phyloP scores from a whole-genome alignment of 2,113 vertebrate genomes.

The Gymnogyps californianus region DNA sequence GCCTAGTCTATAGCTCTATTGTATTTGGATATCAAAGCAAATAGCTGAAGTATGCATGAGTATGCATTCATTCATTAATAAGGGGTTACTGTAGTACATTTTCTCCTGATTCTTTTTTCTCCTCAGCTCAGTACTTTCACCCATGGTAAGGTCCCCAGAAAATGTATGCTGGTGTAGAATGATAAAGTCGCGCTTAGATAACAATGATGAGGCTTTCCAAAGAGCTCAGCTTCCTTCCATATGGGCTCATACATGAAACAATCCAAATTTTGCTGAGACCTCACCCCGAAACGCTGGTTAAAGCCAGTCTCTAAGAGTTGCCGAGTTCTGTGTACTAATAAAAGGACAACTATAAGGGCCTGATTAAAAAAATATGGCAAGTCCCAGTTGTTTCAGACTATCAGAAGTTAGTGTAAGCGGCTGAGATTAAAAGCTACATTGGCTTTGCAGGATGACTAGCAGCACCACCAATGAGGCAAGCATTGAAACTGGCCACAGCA shows the following conservation, averaged over 20 bases:
- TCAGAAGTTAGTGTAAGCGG: neutral
- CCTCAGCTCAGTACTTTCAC: neutral
- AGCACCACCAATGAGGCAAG: neutral
- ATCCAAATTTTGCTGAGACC: neutral
- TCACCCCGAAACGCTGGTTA: neutral
- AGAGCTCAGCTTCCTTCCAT: neutral
- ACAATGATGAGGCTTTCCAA: neutral
- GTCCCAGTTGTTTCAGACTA: neutral
- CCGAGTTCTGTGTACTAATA: neutral
- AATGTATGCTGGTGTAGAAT: neutral
- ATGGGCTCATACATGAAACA: neutral
- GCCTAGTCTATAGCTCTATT: neutral
- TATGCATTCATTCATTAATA: neutral
- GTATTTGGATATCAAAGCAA: constrained; percentile 35
- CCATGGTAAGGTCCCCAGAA: neutral
- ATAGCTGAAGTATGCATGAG: constrained; percentile 31
- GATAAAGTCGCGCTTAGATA: neutral
- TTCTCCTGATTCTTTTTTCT: neutral
- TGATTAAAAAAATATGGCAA: neutral
- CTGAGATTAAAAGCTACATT: neutral
- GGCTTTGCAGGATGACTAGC: neutral
- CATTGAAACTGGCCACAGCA: neutral
- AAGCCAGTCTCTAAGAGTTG: neutral
- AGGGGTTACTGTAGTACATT: neutral
- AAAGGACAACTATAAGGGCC: neutral